Base-by-base conservation (phyloP, 2,113 vertebrate genomes). In the Phrynosoma platyrhinos region DNA sequence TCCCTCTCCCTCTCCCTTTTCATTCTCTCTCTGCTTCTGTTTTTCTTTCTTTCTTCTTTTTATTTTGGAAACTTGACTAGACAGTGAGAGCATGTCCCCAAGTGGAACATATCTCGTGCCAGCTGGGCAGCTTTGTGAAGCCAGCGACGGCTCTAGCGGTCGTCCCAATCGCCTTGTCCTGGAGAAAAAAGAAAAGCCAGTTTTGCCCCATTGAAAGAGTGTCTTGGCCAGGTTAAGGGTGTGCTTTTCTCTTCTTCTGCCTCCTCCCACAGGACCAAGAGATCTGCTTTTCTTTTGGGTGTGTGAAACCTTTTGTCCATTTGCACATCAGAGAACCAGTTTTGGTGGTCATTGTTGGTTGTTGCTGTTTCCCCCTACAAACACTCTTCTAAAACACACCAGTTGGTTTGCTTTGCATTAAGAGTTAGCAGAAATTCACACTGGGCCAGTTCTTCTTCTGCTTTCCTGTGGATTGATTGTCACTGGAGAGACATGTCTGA, bases 181-280 rank as follows among this genome's bases (percentile, higher is more conserved):
- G n/a, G 20, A 0, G 75, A 88, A 88, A 84, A 83, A 90, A 89
- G 3, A 71, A 90, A 87, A 32, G 58, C 1, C 0, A n/a, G 18
- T 88, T 91, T 88, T 86, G 2, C 30, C 13, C 42, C 32, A 42
- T 27, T 12, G 84, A 75, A 32, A 84, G 83, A 87, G 78, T 71
- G 83, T 88, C 85, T 74, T 83, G 30, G 76, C 88, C 79, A 42
- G 86, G 87, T 84, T 76, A 91, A 85, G 84, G 87, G 64, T 64
- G 64, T 4, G 82, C 32, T 71, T 27, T 89, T 87, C 76, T 71
- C 90, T 23, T 2, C 16, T 25, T 23, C 62, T 30, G 83, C 21
- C 13, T 58, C 58, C 36, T 55, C 53, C 30, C 20, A 36, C 9
- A 23, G 30, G 2, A 55, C 27, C 69, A 66, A 72, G 25, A 40